Evolutionary conservation across 2,888 invertebrate species (phyloP).

Genomic region (Lochmaea crataegi): DNA sequence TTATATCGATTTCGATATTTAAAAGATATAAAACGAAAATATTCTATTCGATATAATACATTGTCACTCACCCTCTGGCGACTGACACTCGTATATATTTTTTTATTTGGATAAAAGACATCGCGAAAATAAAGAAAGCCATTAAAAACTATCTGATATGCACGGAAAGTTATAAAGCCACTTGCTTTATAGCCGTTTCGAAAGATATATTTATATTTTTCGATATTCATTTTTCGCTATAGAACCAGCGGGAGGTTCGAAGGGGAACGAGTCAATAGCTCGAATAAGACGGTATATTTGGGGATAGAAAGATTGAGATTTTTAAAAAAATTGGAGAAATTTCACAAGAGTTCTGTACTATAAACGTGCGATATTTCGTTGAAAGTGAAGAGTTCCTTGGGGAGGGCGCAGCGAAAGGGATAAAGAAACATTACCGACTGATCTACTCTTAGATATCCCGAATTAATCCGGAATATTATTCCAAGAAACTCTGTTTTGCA

Average conservation of each 20-base stretch:
- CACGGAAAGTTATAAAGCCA: conserved; percentile 62
- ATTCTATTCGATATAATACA: not conserved
- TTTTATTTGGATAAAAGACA: conserved; percentile 50
- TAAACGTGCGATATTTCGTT: conserved; percentile 54
- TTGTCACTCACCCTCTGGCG: conserved; percentile 34
- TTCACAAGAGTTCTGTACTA: not conserved
- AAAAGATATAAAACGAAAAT: not conserved
- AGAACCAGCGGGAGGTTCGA: conserved; percentile 52
- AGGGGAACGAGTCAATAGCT: conserved; percentile 30
- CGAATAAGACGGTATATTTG: not conserved
- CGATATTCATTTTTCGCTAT: conserved; percentile 55
- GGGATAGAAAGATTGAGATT: too few relatives aligned
- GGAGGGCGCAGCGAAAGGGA: conserved; percentile 56
- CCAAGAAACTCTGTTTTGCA: conserved; percentile 61
- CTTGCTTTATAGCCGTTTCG: conserved; percentile 62
- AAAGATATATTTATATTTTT: conserved; percentile 62
- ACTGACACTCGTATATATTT: conserved; percentile 39
- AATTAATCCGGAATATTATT: conserved; percentile 65
- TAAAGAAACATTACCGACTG: conserved; percentile 60
- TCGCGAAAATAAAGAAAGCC: conserved; percentile 52
- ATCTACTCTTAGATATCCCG: conserved; percentile 63
- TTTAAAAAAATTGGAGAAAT: too few relatives aligned
- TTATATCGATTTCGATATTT: not conserved
- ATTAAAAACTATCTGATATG: conserved; percentile 63
- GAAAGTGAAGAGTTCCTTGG: conserved; percentile 60